These are phyloP conservation scores for Hypomecis punctinalis DNA, from an alignment of 2,888 invertebrate species.

Conservation along the genomic window DNA sequence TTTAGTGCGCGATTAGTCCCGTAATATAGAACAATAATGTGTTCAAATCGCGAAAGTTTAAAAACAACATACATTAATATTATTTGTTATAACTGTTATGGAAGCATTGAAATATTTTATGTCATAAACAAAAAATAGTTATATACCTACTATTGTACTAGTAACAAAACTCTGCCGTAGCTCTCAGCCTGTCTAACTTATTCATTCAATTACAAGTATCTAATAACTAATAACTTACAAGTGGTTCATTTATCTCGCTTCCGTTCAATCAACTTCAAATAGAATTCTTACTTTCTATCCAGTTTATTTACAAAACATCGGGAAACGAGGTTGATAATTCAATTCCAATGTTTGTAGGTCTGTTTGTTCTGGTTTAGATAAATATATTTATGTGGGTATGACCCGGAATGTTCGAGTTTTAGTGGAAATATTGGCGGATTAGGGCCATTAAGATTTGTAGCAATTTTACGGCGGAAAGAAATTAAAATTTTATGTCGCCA, in stretches of 20 bases:
- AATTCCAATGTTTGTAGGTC: conserved; percentile 17
- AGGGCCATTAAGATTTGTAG: background rate
- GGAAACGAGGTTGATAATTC: conserved; percentile 17
- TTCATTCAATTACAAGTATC: conserved; percentile 25
- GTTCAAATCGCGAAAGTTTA: no score
- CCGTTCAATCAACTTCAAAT: conserved; percentile 47
- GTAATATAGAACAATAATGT: no score
- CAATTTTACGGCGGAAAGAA: no score
- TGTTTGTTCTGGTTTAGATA: conserved; percentile 22
- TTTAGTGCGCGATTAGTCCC: no score
- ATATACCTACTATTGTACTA: no score
- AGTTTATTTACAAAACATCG: conserved; percentile 20
- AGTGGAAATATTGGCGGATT: conserved; percentile 8
- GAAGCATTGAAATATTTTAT: no score
- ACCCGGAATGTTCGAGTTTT: conserved; percentile 15
- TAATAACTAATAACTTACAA: conserved; percentile 36
- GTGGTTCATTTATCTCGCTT: conserved; percentile 44
- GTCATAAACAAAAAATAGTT: no score
- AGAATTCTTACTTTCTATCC: conserved; percentile 26
- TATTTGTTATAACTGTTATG: no score
- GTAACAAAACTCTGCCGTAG: conserved; percentile 1
- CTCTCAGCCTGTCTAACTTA: conserved; percentile 19
- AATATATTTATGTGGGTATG: conserved; percentile 10
- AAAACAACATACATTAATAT: no score
- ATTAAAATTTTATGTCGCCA: no score